Evolutionary conservation across 2,797 vertebrate genomes (phyloP).

Genomic region (Myotis daubentonii): DNA sequence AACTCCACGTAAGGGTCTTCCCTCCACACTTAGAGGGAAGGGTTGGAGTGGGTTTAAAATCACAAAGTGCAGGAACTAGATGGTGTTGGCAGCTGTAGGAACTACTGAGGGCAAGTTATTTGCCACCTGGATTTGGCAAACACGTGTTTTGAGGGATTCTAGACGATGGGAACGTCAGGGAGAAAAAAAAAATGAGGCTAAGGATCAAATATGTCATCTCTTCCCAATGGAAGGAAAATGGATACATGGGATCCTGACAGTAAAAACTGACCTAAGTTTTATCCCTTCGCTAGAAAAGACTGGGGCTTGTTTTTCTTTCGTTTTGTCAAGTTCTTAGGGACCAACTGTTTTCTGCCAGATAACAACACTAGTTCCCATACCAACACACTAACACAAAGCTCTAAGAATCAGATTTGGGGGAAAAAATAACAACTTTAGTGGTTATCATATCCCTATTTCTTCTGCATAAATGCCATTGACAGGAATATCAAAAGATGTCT

Average conservation of each 20-base stretch:
- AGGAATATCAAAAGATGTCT: conserved; percentile 42
- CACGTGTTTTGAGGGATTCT: conserved; percentile 21
- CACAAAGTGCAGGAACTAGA: conserved; percentile 58
- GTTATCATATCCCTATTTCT: conserved; percentile 71
- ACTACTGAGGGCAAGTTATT: conserved; percentile 47
- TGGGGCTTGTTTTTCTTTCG: not conserved
- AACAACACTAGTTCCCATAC: conserved; percentile 50
- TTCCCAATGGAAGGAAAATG: conserved; percentile 58
- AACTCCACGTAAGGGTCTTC: conserved; percentile 41
- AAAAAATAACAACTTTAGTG: conserved; percentile 62
- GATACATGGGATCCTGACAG: not conserved
- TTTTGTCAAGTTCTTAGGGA: conserved; percentile 42
- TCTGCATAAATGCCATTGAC: conserved; percentile 49
- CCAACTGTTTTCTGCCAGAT: conserved; percentile 51
- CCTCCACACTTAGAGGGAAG: conserved; percentile 32
- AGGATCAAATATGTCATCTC: conserved; percentile 56
- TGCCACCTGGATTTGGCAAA: conserved; percentile 71
- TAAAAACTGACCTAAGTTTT: not conserved
- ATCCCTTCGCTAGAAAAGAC: conserved; percentile 55
- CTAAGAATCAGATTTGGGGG: conserved; percentile 54
- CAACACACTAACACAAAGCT: conserved; percentile 49
- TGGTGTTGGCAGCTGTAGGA: not conserved
- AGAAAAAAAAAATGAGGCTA: conserved; percentile 41
- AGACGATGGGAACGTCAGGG: fast-evolving
- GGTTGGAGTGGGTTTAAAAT: conserved; percentile 42